Base-by-base conservation (phyloP, 2,113 vertebrate genomes). In the Brachypteracias leptosomus region DNA sequence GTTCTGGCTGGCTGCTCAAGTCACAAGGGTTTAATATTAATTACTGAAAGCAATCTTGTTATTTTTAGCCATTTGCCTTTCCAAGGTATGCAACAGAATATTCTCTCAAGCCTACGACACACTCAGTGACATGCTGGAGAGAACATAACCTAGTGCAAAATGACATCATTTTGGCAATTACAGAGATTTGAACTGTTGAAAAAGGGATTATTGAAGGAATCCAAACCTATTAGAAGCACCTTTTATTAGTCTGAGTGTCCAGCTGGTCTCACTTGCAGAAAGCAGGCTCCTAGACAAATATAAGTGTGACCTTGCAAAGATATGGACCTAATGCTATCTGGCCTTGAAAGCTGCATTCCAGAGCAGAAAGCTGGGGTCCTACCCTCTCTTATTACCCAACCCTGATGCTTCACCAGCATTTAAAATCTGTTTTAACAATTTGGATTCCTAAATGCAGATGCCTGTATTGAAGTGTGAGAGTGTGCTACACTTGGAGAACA, bases 391-490 rank as follows among this genome's bases (percentile, higher is more conserved):
- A 44, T 47, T 55, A 79, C 33, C 72, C 61, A 42, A 42, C 7
- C 29, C 42, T 66, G 46, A 51, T 67, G 38, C 73, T 78, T 75
- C 65, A 55, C 68, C 71, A n/a, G 51, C 92, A 84, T 92, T 89
- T 90, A 7, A 92, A 95, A 75, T 15, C 71, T 78, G 61, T 90
- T 92, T 90, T 63, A 79, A 90, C 90, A 90, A 81, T 63, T 94
- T 24, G n/a, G 58, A 44, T 71, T 84, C 90, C 80, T 95, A 84
- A 88, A 90, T 52, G 42, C 76, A 88, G 83, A 71, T 76, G 46
- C 38, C 49, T 71, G 68, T 33, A 46, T 85, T 88, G 38, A 54
- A 91, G 63, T 31, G n/a, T 31, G 72, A 94, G 85, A 90, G 68
- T 9, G n/a, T 28, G 13, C 4, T 44, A 67, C 67, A 51, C 59